Conservation (phyloP, 1,140 invertebrate species). For the Drosophila sucinea region DNA sequence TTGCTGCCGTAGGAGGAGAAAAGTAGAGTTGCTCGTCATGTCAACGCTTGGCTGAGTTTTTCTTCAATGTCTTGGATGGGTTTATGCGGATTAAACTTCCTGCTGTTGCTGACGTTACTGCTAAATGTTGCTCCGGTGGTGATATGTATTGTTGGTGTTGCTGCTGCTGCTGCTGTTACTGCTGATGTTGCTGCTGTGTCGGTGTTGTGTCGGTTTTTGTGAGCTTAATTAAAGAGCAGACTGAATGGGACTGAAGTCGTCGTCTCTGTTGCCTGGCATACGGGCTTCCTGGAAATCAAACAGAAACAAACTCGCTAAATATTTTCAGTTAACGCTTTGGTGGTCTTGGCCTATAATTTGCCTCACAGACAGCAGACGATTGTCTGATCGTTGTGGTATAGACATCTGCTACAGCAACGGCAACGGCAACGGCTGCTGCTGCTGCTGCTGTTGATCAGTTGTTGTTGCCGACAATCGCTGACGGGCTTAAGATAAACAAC, state of each 20-base stretch:
- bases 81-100: slow-evolving; percentile 50
- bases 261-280: slow-evolving; percentile 26
- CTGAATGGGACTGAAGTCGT: slow-evolving; percentile 60
- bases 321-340: slow-evolving; percentile 81
- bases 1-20: neutral
- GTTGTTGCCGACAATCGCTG: slow-evolving; percentile 44
- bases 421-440: slow-evolving; percentile 3
- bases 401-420: neutral
- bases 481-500: slow-evolving; percentile 76
- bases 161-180: neutral
- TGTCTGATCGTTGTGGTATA: slow-evolving; percentile 38
- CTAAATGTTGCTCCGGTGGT: slow-evolving; percentile 12
- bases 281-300: slow-evolving; percentile 79
- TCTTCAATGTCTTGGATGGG: neutral
- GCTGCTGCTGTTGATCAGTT: slow-evolving; percentile 29
- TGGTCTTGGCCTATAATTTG: slow-evolving; percentile 81
- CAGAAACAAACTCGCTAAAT: slow-evolving; percentile 79
- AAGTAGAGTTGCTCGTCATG: slow-evolving; percentile 52
- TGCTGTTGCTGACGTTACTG: slow-evolving; percentile 27
- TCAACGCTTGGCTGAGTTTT: slow-evolving; percentile 71
- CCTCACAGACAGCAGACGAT: slow-evolving; percentile 45
- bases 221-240: slow-evolving; percentile 74
- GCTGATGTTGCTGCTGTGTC: slow-evolving; percentile 21
- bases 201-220: slow-evolving; percentile 57
- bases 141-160: slow-evolving; percentile 44